phyloP scores from a whole-genome alignment of 2,888 invertebrate genomes.

The Cinara cedri region DNA sequence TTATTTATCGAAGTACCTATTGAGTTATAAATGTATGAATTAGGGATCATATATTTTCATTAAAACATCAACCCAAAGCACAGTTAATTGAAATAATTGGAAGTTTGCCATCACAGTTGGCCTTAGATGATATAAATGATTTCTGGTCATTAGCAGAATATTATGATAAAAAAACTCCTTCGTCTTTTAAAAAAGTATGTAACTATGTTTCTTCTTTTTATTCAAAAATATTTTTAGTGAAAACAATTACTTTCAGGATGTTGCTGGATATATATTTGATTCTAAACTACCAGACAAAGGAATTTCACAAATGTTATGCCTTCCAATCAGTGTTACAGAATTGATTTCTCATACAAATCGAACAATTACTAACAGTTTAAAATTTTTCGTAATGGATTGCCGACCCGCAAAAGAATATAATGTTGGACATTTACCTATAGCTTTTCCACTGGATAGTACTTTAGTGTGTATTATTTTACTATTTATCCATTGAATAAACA shows the following conservation, averaged over 20 bases:
- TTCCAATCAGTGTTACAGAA: slow-evolving; percentile 95
- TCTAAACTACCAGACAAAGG: slow-evolving; percentile 28
- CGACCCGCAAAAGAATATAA: slow-evolving; percentile 96
- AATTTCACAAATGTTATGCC: slow-evolving; percentile 84
- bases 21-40: slow-evolving; percentile 37
- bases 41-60: slow-evolving; percentile 79
- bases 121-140: slow-evolving; percentile 93
- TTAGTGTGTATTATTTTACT: slow-evolving; percentile 66
- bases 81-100: slow-evolving; percentile 73
- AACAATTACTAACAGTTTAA: slow-evolving; percentile 66
- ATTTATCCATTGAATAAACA: not conserved
- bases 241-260: slow-evolving; percentile 16
- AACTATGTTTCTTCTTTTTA: not conserved
- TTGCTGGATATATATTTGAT: slow-evolving; percentile 47
- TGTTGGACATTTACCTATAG: slow-evolving; percentile 93
- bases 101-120: slow-evolving; percentile 83
- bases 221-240: not conserved
- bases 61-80: slow-evolving; percentile 75
- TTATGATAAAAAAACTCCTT: slow-evolving; percentile 90
- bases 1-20: slow-evolving; percentile 2
- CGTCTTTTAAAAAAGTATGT: slow-evolving; percentile 82
- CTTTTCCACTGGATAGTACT: slow-evolving; percentile 96
- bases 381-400: slow-evolving; percentile 96
- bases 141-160: slow-evolving; percentile 97
- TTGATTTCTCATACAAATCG: slow-evolving; percentile 81